phyloP scores from a whole-genome alignment of 1,140 invertebrate species.

The Probaryconus sp. region DNA sequence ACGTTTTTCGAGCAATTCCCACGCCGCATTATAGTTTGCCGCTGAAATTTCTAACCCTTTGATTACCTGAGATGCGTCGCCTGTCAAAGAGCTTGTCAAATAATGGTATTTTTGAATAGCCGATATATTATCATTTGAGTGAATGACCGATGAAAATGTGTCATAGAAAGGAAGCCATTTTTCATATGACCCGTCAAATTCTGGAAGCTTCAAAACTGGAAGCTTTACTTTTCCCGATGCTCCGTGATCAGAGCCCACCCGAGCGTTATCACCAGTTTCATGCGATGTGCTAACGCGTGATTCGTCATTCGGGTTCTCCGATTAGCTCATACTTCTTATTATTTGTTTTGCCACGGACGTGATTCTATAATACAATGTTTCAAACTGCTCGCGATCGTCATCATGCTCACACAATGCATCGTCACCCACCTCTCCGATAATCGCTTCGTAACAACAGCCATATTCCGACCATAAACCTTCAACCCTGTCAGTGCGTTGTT shows the following conservation, averaged over 20 bases:
- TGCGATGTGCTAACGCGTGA: neutral
- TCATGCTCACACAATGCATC: neutral
- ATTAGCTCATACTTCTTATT: constrained; percentile 2
- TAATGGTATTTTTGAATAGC: constrained; percentile 31
- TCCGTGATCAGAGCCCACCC: neutral
- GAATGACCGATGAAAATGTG: constrained; percentile 18
- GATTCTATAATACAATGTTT: constrained; percentile 5
- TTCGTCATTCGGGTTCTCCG: neutral
- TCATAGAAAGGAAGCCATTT: constrained; percentile 36
- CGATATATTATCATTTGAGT: constrained; percentile 7
- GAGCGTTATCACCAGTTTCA: neutral
- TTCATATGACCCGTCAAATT: constrained; percentile 33
- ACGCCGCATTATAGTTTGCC: constrained; percentile 16
- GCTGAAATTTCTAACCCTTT: constrained; percentile 16
- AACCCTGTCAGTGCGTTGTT: constrained; percentile 2
- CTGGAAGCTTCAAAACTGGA: constrained; percentile 16
- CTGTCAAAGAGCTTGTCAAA: constrained; percentile 19
- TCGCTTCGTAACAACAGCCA: constrained; percentile 2
- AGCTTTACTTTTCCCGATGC: constrained; percentile 16
- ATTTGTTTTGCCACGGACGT: constrained; percentile 2
- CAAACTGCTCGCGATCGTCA: neutral
- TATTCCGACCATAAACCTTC: constrained; percentile 11
- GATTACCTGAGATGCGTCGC: constrained; percentile 14
- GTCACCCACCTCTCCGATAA: too few relatives aligned
- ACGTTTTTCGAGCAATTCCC: constrained; percentile 13